Percentiles rank a stretch among this genome's conserved stretches.
Conservation (phyloP, 1,140 invertebrate genomes). For the Calosoma granatense region DNA sequence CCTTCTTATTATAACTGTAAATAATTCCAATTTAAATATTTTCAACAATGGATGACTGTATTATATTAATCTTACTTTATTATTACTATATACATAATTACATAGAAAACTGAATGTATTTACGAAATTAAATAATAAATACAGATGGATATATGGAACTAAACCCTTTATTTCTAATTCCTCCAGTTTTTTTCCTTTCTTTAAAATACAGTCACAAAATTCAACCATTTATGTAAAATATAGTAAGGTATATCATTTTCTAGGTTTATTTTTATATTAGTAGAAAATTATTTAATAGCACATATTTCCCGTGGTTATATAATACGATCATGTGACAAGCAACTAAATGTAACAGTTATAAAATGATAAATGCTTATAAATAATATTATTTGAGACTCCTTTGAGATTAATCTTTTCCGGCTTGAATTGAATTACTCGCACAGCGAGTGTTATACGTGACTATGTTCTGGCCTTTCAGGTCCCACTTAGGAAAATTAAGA, state of each 20-base stretch:
- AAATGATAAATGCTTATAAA: too few species aligned
- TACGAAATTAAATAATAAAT: conserved; percentile 5
- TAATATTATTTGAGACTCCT: too few species aligned
- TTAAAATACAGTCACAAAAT: too few species aligned
- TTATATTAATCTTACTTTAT: conserved; percentile 1
- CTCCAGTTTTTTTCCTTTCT: not conserved
- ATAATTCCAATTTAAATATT: conserved; percentile 4
- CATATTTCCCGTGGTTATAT: not conserved
- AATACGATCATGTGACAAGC: not conserved
- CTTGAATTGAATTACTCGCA: not conserved
- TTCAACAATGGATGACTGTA: conserved; percentile 2
- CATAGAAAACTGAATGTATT: conserved; percentile 2
- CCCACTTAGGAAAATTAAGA: not conserved
- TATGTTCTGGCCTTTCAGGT: not conserved
- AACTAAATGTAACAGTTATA: too few species aligned
- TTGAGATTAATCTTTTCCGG: not conserved
- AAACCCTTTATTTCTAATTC: not conserved
- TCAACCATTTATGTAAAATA: too few species aligned
- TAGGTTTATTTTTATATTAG: too few species aligned
- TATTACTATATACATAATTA: not conserved
- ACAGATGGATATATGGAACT: not conserved
- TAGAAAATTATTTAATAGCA: not conserved
- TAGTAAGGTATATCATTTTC: too few species aligned
- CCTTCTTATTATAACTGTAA: not conserved
- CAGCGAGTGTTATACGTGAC: not conserved